Evolutionary conservation across 1,140 invertebrate genomes (phyloP).

Genomic region (Oryctes rhinoceros): DNA sequence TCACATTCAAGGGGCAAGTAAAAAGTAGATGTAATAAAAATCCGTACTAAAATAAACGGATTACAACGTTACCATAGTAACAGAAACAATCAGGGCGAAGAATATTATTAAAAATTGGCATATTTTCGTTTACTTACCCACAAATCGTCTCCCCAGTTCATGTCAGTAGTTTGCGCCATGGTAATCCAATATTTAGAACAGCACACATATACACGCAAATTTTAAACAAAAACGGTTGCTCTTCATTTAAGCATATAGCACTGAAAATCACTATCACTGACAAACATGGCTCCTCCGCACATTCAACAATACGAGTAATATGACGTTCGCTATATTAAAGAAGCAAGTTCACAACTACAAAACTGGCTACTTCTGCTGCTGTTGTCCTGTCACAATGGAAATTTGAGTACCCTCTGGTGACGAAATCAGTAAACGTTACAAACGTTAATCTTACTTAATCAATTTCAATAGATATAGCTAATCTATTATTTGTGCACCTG

Average conservation of each 20-base stretch:
- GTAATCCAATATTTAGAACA: constrained; percentile 48
- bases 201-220: constrained; percentile 11
- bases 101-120: constrained; percentile 5
- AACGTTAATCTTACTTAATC: background rate
- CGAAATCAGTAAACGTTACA: background rate
- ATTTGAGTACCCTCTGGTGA: background rate
- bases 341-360: constrained; percentile 6
- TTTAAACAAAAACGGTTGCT: background rate
- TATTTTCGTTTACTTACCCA: constrained; percentile 62
- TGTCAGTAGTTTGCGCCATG: constrained; percentile 58
- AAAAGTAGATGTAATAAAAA: background rate
- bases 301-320: constrained; percentile 6
- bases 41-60: background rate
- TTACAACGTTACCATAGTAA: constrained; percentile 29
- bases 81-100: constrained; percentile 9
- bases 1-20: background rate
- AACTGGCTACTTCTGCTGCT: background rate
- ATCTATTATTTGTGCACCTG: too few species aligned
- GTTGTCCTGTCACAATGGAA: constrained; percentile 8
- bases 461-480: too few species aligned
- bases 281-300: constrained; percentile 18
- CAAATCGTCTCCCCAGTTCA: constrained; percentile 70
- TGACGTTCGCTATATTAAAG: background rate
- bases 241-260: constrained; percentile 4
- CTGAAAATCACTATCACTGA: constrained; percentile 27